These are phyloP conservation scores for Scaptomyza hsui DNA, from an alignment of 1,140 invertebrate species.

Conservation along the genomic window DNA sequence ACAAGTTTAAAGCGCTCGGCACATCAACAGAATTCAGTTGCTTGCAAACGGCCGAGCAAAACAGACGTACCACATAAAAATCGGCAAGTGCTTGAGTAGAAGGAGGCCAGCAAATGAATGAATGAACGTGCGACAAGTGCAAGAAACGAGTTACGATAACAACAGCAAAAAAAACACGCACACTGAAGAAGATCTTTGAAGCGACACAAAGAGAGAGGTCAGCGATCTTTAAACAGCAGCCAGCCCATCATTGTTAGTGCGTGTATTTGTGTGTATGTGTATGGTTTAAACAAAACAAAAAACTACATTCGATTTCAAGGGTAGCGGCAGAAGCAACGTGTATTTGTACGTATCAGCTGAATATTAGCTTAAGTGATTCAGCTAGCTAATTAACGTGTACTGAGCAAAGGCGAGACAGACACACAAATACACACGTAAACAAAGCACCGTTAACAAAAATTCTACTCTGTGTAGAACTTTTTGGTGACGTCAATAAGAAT, in stretches of 20 bases:
- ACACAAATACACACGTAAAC: conserved; percentile 42
- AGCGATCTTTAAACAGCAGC: conserved; percentile 70
- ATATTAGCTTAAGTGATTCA: conserved; percentile 33
- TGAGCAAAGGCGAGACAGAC: conserved; percentile 30
- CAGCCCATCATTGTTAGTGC: conserved; percentile 23
- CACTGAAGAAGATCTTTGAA: conserved; percentile 55
- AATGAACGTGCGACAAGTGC: conserved; percentile 67
- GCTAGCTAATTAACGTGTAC: conserved; percentile 32
- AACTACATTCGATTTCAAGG: conserved; percentile 57
- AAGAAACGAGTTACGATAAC: conserved; percentile 71
- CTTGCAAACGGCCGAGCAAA: conserved; percentile 60
- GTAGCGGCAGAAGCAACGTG: conserved; percentile 38
- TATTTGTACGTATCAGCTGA: conserved; percentile 9
- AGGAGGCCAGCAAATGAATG: conserved; percentile 55
- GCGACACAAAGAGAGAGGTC: conserved; percentile 52
- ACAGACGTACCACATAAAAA: conserved; percentile 64
- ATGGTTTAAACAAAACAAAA: conserved; percentile 38
- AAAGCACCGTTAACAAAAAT: conserved; percentile 46
- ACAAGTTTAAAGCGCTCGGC: conserved; percentile 57
- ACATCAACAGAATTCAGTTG: conserved; percentile 58
- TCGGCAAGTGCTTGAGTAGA: conserved; percentile 31
- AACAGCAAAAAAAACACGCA: conserved; percentile 29
- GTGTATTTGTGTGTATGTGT: conserved; percentile 23
- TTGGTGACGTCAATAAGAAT: conserved; percentile 79
- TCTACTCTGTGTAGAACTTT: conserved; percentile 39